These are phyloP conservation scores for Callaeas wilsoni DNA, from an alignment of 2,113 vertebrate species.

Conservation along the genomic window DNA sequence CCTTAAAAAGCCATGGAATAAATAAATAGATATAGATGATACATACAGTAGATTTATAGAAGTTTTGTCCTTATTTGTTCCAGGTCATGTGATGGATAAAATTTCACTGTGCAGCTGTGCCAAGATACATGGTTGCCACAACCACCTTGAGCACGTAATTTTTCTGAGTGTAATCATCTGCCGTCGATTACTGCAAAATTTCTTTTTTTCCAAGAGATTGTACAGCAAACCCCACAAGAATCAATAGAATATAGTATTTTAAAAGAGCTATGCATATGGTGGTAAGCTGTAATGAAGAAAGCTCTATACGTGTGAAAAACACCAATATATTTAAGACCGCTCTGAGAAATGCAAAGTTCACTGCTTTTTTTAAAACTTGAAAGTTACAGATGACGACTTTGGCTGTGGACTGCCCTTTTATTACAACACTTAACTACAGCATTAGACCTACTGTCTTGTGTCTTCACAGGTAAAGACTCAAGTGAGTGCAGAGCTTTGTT, in stretches of 20 bases:
- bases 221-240: not conserved
- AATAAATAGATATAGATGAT: not conserved
- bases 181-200: not conserved
- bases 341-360: not conserved
- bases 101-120: not conserved
- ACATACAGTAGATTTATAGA: not conserved
- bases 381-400: not conserved
- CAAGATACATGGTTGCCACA: not conserved
- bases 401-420: not conserved
- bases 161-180: not conserved
- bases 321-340: not conserved
- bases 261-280: not conserved
- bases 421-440: not conserved
- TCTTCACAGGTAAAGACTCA: not conserved
- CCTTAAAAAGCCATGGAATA: not conserved
- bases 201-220: not conserved
- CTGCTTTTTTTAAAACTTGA: not conserved
- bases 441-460: not conserved
- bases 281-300: not conserved
- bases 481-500: not conserved
- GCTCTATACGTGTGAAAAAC: not conserved
- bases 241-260: not conserved
- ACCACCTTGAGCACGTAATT: not conserved
- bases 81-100: not conserved
- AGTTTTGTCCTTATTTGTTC: not conserved